phyloP scores from a whole-genome alignment of 1,140 invertebrate genomes.

The Coelopa frigida region DNA sequence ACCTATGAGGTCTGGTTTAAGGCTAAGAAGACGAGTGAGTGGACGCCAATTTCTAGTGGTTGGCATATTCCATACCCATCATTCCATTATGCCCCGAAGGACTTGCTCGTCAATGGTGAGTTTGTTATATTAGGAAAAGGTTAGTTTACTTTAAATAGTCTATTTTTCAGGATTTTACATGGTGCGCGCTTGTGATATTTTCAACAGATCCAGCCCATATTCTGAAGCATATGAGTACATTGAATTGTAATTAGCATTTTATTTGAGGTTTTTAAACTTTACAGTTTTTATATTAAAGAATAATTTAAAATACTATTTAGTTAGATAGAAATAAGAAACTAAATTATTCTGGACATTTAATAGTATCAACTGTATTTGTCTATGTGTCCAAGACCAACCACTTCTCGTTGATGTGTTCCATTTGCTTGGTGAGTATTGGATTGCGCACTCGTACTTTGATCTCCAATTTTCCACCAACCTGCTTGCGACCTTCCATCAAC shows the following conservation, averaged over 20 bases:
- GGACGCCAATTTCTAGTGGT: slow-evolving; percentile 22
- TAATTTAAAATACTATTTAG: not conserved
- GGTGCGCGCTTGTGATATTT: slow-evolving; percentile 34
- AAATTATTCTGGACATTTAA: not conserved
- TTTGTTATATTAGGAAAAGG: not conserved
- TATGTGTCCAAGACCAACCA: slow-evolving; percentile 74
- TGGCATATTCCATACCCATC: slow-evolving; percentile 42
- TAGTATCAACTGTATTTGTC: not conserved
- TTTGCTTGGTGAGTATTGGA: slow-evolving; percentile 82
- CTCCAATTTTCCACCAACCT: slow-evolving; percentile 84
- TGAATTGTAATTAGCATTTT: slow-evolving; percentile 26
- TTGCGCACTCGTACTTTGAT: slow-evolving; percentile 85
- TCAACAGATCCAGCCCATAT: slow-evolving; percentile 29
- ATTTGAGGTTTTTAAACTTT: slow-evolving; percentile 1
- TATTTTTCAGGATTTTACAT: slow-evolving; percentile 34
- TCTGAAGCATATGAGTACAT: slow-evolving; percentile 37
- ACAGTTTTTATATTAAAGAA: not conserved
- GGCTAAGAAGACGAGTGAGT: slow-evolving; percentile 18
- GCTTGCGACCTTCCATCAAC: slow-evolving; percentile 84
- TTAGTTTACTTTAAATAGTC: not conserved
- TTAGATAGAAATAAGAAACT: not conserved
- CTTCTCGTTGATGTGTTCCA: slow-evolving; percentile 83
- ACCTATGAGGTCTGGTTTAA: slow-evolving; percentile 41
- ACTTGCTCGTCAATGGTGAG: slow-evolving; percentile 23
- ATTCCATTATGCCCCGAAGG: slow-evolving; percentile 30